These are phyloP conservation scores for Menura novaehollandiae DNA, from an alignment of 2,113 vertebrate species.

Conservation along the genomic window DNA sequence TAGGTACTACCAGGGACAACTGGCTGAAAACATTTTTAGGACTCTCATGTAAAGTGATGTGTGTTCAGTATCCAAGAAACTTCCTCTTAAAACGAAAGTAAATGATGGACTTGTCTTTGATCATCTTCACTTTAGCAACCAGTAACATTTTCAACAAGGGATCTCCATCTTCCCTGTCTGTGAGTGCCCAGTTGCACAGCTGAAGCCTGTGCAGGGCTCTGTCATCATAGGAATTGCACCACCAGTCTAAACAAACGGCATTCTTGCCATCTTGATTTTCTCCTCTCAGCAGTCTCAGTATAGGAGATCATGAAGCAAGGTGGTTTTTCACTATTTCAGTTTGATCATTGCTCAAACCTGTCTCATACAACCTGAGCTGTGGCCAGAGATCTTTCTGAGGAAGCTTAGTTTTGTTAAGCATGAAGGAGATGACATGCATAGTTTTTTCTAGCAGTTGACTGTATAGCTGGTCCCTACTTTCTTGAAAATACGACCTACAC, in stretches of 20 bases:
- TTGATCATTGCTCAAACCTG: background rate
- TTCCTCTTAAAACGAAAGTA: background rate
- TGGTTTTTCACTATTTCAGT: background rate
- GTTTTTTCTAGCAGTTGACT: background rate
- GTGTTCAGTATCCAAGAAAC: background rate
- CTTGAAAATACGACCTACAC: rapidly evolving
- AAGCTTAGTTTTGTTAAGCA: background rate
- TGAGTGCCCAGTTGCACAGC: background rate
- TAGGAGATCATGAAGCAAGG: background rate
- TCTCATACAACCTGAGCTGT: background rate
- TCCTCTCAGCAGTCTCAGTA: background rate
- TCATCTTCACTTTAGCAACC: background rate
- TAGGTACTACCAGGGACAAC: background rate
- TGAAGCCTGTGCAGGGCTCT: background rate
- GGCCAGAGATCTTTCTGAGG: background rate
- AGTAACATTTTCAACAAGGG: background rate
- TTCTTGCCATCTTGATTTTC: background rate
- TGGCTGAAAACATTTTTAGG: background rate
- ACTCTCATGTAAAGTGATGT: background rate
- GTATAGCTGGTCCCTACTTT: background rate
- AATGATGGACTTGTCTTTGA: background rate
- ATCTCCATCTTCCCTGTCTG: background rate
- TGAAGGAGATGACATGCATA: background rate
- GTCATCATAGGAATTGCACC: background rate
- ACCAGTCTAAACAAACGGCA: background rate